Conservation (phyloP, 2,888 invertebrate genomes). For the Pollenia labialis region DNA sequence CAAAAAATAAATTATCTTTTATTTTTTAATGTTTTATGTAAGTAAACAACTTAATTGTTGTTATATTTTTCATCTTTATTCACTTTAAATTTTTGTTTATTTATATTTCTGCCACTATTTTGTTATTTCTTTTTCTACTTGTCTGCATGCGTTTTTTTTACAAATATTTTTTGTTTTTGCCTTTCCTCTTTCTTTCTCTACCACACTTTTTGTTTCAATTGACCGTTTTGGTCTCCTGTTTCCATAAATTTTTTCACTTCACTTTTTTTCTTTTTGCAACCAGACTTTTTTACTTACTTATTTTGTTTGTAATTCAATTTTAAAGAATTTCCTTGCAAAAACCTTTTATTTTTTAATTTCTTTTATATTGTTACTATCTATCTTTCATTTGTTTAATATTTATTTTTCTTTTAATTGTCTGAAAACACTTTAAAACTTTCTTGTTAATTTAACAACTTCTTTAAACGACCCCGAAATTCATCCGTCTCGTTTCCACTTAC, state of each 20-base stretch:
- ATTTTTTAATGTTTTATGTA: conserved; percentile 3
- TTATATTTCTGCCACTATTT: conserved; percentile 45
- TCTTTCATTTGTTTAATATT: conserved; percentile 1
- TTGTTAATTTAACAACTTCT: conserved; percentile 1
- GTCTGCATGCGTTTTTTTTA: conserved; percentile 43
- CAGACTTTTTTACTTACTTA: conserved; percentile 18
- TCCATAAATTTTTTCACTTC: conserved; percentile 46
- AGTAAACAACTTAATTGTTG: conserved; percentile 45
- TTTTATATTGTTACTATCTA: conserved; percentile 1
- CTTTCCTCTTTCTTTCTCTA: conserved; percentile 49
- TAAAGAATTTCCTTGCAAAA: neutral
- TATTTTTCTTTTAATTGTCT: neutral
- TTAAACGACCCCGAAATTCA: conserved; percentile 2
- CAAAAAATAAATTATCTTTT: neutral
- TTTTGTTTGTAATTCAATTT: conserved; percentile 4
- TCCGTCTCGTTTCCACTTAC: conserved; percentile 10
- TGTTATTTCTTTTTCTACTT: conserved; percentile 38
- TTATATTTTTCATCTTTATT: neutral
- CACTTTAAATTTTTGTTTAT: conserved; percentile 45
- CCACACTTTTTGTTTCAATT: conserved; percentile 38
- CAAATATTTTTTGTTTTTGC: conserved; percentile 24
- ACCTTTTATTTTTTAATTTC: neutral
- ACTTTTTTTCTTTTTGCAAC: conserved; percentile 15
- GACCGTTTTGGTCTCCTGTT: conserved; percentile 52
- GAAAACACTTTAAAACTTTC: conserved; percentile 25